These are phyloP conservation scores for Cherax quadricarinatus DNA, from an alignment of 1,140 invertebrate species.

Conservation along the genomic window DNA sequence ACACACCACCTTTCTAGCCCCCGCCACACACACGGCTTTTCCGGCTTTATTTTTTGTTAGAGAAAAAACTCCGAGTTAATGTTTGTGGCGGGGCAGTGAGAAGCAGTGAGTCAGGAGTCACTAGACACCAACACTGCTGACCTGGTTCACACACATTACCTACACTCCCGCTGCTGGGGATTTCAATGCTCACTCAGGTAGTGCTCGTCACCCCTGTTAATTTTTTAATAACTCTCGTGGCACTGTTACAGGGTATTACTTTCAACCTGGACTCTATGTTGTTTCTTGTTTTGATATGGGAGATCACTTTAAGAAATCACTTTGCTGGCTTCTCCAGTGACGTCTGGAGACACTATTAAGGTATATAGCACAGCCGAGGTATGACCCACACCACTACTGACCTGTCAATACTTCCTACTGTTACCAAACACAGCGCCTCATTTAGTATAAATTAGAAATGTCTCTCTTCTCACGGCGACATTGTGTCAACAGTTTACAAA, in stretches of 20 bases:
- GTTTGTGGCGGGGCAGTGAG: too few relatives aligned
- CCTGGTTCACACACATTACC: conserved; percentile 24
- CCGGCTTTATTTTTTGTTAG: too few relatives aligned
- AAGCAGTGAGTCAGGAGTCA: too few relatives aligned
- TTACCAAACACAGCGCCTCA: not conserved
- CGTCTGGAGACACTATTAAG: not conserved
- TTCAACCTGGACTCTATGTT: not conserved
- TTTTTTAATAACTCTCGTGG: too few relatives aligned
- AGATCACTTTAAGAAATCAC: not conserved
- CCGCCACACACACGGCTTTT: too few relatives aligned
- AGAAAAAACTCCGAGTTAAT: too few relatives aligned
- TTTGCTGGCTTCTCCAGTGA: not conserved
- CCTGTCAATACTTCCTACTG: conserved; percentile 20
- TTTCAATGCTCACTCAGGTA: not conserved
- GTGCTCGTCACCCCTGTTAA: not conserved
- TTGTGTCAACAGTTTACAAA: conserved; percentile 61
- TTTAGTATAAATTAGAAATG: not conserved
- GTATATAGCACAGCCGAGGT: not conserved
- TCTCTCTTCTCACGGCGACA: conserved; percentile 9
- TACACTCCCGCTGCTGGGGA: not conserved
- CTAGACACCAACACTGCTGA: conserved; percentile 5
- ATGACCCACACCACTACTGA: not conserved
- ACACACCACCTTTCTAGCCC: too few relatives aligned
- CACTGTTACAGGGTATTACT: not conserved
- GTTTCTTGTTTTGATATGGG: not conserved